Percentiles rank a stretch among this genome's conserved stretches.
Evolutionary conservation across 92 coral and sea anemone species (phyloP).

Genomic region (Muricea muricata): DNA sequence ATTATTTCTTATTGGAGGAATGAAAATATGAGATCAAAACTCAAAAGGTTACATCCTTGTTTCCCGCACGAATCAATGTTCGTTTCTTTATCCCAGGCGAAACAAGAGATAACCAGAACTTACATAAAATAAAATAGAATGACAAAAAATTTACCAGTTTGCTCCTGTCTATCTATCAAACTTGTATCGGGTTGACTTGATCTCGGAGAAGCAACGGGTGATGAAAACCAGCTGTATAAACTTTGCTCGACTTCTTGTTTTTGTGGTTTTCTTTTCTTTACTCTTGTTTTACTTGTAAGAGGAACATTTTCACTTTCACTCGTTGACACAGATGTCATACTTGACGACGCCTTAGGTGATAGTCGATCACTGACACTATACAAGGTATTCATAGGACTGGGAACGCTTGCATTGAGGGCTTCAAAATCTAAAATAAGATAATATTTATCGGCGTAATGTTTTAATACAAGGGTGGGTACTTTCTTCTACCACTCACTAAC

Average conservation of each 20-base stretch:
- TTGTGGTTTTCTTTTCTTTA: conserved; percentile 7
- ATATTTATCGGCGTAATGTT: too few relatives aligned
- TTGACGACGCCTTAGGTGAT: conserved; percentile 14
- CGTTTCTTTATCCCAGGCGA: too few relatives aligned
- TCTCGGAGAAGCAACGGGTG: conserved; percentile 87
- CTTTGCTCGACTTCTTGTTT: conserved; percentile 37
- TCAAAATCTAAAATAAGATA: conserved; percentile 2
- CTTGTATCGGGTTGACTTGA: conserved; percentile 47
- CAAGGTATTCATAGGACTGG: conserved; percentile 6
- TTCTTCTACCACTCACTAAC: too few relatives aligned
- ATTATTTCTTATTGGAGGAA: too few relatives aligned
- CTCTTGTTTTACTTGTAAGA: conserved; percentile 19
- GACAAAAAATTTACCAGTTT: conserved; percentile 7
- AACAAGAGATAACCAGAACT: too few relatives aligned
- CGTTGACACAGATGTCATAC: conserved; percentile 23
- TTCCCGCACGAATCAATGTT: too few relatives aligned
- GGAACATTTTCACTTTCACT: conserved; percentile 41
- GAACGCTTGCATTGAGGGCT: not conserved
- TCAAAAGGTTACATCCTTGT: too few relatives aligned
- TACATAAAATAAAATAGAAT: too few relatives aligned
- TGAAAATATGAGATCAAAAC: too few relatives aligned
- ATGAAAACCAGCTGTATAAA: conserved; percentile 93
- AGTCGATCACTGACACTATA: conserved; percentile 31
- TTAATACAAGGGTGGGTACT: too few relatives aligned
- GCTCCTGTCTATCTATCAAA: conserved; percentile 31